Percentiles rank a stretch among this genome's conserved stretches.
Evolutionary conservation across 2,797 vertebrate genomes (phyloP).

Genomic region (Pogoniulus pusillus): DNA sequence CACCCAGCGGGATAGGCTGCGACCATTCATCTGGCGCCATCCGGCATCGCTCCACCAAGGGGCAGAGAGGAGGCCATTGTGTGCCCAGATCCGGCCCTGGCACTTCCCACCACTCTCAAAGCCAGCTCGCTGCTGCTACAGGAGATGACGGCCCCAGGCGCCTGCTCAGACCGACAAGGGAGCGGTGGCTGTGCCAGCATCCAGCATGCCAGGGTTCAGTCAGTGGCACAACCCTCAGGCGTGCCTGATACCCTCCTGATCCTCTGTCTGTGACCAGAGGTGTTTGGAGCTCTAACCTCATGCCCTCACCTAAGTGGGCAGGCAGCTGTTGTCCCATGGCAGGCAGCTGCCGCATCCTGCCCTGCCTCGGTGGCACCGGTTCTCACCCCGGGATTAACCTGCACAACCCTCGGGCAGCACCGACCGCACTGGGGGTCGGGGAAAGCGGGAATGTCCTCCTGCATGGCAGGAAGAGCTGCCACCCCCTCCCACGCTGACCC

Average conservation of each 20-base stretch:
- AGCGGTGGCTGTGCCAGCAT: rapidly evolving
- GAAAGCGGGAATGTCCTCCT: neutral
- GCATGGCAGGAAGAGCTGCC: rapidly evolving
- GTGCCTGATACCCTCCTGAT: rapidly evolving
- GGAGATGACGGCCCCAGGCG: rapidly evolving
- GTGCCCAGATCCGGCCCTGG: neutral
- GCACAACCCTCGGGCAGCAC: rapidly evolving
- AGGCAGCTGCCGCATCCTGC: neutral
- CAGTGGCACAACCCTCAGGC: rapidly evolving
- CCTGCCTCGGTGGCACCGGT: rapidly evolving
- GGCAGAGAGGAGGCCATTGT: neutral
- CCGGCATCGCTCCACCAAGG: neutral
- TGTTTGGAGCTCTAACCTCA: neutral
- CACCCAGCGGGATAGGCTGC: rapidly evolving
- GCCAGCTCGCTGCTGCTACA: neutral
- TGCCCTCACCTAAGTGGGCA: neutral
- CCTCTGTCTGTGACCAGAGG: rapidly evolving
- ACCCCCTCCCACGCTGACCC: rapidly evolving
- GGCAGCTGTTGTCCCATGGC: neutral
- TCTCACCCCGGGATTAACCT: rapidly evolving
- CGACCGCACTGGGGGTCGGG: rapidly evolving
- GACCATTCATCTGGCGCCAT: neutral
- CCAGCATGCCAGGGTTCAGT: rapidly evolving
- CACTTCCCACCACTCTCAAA: neutral
- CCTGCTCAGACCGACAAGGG: rapidly evolving